Evolutionary conservation across 1,140 invertebrate species (phyloP).

Genomic region (Drosophila funebris): DNA sequence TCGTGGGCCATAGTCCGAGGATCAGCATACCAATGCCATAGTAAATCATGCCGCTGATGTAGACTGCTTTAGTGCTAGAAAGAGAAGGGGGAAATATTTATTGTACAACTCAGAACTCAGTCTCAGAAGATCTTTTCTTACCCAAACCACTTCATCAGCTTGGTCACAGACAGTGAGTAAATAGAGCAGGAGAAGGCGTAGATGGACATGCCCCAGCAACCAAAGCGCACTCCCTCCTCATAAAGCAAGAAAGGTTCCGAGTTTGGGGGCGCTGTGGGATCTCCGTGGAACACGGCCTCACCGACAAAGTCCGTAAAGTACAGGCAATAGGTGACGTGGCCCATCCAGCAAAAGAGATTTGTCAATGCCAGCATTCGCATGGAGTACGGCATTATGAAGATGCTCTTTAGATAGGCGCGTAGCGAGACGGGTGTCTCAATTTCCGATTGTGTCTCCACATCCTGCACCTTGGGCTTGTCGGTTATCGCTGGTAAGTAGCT

Average conservation of each 20-base stretch:
- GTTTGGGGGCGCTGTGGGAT: constrained; percentile 85
- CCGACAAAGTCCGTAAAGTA: constrained; percentile 96
- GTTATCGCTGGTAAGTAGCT: constrained; percentile 29
- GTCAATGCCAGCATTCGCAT: constrained; percentile 91
- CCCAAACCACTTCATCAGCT: constrained; percentile 88
- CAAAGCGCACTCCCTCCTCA: constrained; percentile 91
- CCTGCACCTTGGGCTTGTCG: constrained; percentile 13
- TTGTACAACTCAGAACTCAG: neutral
- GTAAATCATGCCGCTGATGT: constrained; percentile 90
- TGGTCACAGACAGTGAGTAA: constrained; percentile 91
- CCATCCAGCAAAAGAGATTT: constrained; percentile 95
- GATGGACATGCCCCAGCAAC: constrained; percentile 93
- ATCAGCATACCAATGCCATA: constrained; percentile 91
- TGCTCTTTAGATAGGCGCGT: constrained; percentile 89
- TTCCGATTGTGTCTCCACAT: constrained; percentile 42
- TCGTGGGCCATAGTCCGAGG: constrained; percentile 88
- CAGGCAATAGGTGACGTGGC: constrained; percentile 92
- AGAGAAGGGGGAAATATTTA: constrained; percentile 60
- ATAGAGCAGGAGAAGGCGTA: constrained; percentile 93
- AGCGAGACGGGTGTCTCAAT: constrained; percentile 83
- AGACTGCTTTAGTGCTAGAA: constrained; percentile 87
- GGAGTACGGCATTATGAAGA: constrained; percentile 90
- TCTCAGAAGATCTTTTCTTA: constrained; percentile 81
- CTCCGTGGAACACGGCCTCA: constrained; percentile 90
- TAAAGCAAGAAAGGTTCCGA: constrained; percentile 84